Base-by-base conservation (phyloP, 2,888 invertebrate genomes). In the Rhingia campestris region DNA sequence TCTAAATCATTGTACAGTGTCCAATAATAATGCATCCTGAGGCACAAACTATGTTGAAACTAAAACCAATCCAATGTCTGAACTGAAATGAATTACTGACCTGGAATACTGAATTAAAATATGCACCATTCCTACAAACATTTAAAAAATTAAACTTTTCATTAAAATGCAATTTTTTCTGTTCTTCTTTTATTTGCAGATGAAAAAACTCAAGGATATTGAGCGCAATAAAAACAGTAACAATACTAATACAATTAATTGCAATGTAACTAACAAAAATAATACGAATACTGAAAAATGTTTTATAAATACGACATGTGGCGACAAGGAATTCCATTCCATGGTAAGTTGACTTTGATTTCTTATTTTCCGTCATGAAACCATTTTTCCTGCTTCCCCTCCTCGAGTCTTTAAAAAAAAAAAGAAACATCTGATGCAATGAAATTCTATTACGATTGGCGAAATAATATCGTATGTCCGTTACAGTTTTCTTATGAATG, bases 191-290 rank as follows among this genome's bases (percentile, higher is more conserved):
- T 82, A 79, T 86, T 91, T 91, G 41, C 89, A 93, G 93, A 92
- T 92, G 92, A 92, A 92, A 89, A 92, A 92, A 91, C 91, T 93
- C 91, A 92, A 92, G 90, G 93, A 92, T 90, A 92, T 91, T 91
- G 92, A 92, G 90, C 91, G 90, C 86, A 91, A 90, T 87, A 90
- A 90, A 87, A 90, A 89, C 80, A 79, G 73, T 86, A 81, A 74
- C 85, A 76, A 85, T 75, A 86, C 81, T 72, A 84, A 85, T 76
- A 86, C 81, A 72, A 84, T 86, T 81, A 86, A 87, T 87, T 87
- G 81, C 87, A 80, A 80, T 45, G 33, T 86, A 66, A 81, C 61
- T 72, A 86, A 86, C 86, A 85, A 77, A 79, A 86, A 81, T 47
- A 86, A 86, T 89, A 89, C 87, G 89, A 88, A 86, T 56, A 87